Conservation (phyloP, 1,140 invertebrate species). For the Berghia stephanieae region DNA sequence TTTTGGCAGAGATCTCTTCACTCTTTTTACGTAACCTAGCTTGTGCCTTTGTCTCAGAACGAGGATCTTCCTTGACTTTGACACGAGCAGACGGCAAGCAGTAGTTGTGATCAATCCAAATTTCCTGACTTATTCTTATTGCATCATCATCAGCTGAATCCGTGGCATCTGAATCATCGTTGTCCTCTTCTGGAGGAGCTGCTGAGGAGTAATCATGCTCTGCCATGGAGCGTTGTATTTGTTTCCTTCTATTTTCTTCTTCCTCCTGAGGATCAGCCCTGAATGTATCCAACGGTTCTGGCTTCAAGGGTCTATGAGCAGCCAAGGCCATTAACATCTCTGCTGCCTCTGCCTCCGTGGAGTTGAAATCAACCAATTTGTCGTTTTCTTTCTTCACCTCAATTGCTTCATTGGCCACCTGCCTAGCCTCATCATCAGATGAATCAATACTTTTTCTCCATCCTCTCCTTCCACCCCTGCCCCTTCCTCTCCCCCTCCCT, state of each 20-base stretch:
- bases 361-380: slow-evolving; percentile 4
- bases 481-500: slow-evolving; percentile 37
- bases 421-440: slow-evolving; percentile 12
- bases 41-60: not conserved
- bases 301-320: not conserved
- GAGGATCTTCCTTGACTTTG: slow-evolving; percentile 32
- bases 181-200: slow-evolving; percentile 28
- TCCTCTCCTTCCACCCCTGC: slow-evolving; percentile 1
- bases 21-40: not conserved
- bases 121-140: slow-evolving; percentile 39
- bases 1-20: slow-evolving; percentile 25
- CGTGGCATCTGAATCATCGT: slow-evolving; percentile 45
- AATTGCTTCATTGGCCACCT: not conserved
- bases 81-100: slow-evolving; percentile 51
- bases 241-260: slow-evolving; percentile 39
- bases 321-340: slow-evolving; percentile 27
- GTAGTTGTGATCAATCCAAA: slow-evolving; percentile 64
- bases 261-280: not conserved
- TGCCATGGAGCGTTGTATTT: slow-evolving; percentile 42
- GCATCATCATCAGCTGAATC: slow-evolving; percentile 56
- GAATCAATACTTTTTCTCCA: slow-evolving; percentile 23
- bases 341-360: slow-evolving; percentile 27
- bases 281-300: not conserved
- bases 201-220: slow-evolving; percentile 61
- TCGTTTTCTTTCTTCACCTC: slow-evolving; percentile 25